These are phyloP conservation scores for Percopsis transmontana DNA, from an alignment of 2,113 vertebrate species.

Conservation along the genomic window DNA sequence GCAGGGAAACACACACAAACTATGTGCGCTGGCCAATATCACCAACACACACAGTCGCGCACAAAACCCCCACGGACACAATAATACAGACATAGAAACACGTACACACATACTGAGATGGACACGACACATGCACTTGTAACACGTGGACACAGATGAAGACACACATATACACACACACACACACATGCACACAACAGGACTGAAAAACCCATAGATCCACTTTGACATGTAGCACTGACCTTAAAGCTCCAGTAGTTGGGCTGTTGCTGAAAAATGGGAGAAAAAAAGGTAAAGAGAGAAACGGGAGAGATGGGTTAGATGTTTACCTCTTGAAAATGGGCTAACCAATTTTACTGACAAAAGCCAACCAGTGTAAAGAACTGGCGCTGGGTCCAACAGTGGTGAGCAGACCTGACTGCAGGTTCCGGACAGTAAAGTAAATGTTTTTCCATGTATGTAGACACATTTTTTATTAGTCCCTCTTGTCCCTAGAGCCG, in stretches of 20 bases:
- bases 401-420: not conserved
- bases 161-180: conserved; percentile 1
- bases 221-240: conserved; percentile 80
- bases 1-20: not conserved
- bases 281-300: conserved; percentile 30
- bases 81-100: conserved; percentile 8
- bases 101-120: not conserved
- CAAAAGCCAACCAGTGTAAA: not conserved
- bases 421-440: conserved; percentile 1
- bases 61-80: not conserved
- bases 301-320: conserved; percentile 32
- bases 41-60: conserved; percentile 1
- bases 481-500: not conserved
- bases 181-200: conserved; percentile 9
- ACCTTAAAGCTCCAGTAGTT: conserved; percentile 99
- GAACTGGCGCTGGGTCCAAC: not conserved
- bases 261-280: conserved; percentile 83
- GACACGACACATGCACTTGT: not conserved
- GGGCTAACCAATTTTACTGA: not conserved
- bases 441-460: not conserved
- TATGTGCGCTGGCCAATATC: not conserved
- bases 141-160: not conserved
- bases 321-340: conserved; percentile 16
- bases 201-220: conserved; percentile 47
- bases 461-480: not conserved